A percentile compares a stretch with the other conserved stretches of the same genome.
These are phyloP conservation scores for Drosophila trapezifrons DNA, from an alignment of 1,140 invertebrate genomes.

Conservation along the genomic window DNA sequence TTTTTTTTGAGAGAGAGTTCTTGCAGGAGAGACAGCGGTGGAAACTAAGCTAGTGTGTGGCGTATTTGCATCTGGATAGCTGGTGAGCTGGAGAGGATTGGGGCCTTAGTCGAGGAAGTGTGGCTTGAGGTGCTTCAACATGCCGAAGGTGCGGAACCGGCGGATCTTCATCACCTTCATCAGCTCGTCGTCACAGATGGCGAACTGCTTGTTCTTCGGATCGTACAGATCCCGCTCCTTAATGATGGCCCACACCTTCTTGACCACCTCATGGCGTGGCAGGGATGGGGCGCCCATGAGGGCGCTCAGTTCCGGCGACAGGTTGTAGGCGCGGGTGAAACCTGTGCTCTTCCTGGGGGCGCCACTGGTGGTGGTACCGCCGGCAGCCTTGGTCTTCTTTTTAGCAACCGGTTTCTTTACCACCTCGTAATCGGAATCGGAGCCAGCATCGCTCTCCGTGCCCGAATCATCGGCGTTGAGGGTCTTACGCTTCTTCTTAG, in stretches of 20 bases:
- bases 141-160: conserved; percentile 95
- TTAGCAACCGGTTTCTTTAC: conserved; percentile 84
- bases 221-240: conserved; percentile 96
- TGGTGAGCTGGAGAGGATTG: conserved; percentile 39
- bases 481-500: conserved; percentile 86
- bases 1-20: neutral
- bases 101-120: conserved; percentile 91
- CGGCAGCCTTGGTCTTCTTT: conserved; percentile 67
- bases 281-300: conserved; percentile 93
- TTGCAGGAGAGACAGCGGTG: conserved; percentile 4
- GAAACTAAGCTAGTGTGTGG: conserved; percentile 39
- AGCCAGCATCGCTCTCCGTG: conserved; percentile 90
- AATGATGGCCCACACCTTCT: conserved; percentile 95
- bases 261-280: conserved; percentile 96
- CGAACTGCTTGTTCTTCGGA: conserved; percentile 96
- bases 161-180: conserved; percentile 95
- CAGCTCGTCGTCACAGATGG: conserved; percentile 96
- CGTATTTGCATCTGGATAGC: conserved; percentile 59
- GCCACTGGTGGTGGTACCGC: conserved; percentile 77
- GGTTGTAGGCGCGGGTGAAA: conserved; percentile 91
- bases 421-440: conserved; percentile 91
- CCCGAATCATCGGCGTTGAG: conserved; percentile 84
- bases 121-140: conserved; percentile 97
- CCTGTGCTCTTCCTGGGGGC: conserved; percentile 87
- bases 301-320: conserved; percentile 93